Evolutionary conservation across 2,888 invertebrate genomes (phyloP).

Genomic region (Cecidostiba fungosa): DNA sequence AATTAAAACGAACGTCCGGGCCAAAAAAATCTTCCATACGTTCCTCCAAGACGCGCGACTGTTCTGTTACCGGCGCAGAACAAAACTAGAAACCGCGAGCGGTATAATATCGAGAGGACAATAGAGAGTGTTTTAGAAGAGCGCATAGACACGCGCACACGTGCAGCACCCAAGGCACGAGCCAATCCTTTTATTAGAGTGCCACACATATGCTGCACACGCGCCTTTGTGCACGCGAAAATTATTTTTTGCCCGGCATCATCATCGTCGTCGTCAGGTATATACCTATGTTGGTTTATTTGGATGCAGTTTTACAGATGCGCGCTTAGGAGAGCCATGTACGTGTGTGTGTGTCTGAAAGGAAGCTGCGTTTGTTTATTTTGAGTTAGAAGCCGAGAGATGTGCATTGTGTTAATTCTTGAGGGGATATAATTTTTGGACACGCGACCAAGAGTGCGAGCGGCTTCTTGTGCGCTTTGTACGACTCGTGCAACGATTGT

Average conservation of each 20-base stretch:
- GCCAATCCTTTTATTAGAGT: slow-evolving; percentile 35
- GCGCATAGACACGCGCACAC: neutral
- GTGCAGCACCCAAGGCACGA: slow-evolving; percentile 40
- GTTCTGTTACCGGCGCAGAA: neutral
- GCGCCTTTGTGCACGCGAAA: slow-evolving; percentile 38
- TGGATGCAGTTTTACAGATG: neutral
- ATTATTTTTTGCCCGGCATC: neutral
- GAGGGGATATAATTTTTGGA: slow-evolving; percentile 18
- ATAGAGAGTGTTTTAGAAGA: neutral
- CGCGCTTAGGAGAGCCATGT: neutral
- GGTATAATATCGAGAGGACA: neutral
- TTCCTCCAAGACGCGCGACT: neutral
- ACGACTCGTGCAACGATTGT: neutral
- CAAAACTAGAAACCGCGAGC: slow-evolving; percentile 11
- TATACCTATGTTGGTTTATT: neutral
- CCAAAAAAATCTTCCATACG: neutral
- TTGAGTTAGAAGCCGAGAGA: slow-evolving; percentile 1
- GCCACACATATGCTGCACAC: slow-evolving; percentile 43
- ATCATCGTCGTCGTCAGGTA: neutral
- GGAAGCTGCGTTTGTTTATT: slow-evolving; percentile 38
- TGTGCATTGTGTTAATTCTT: slow-evolving; percentile 1
- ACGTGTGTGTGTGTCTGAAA: neutral
- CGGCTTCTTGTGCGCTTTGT: neutral
- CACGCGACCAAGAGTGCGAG: slow-evolving; percentile 45
- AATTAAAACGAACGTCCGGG: neutral